Percentiles rank a stretch among this genome's conserved stretches.
These are phyloP conservation scores for Thaumetopoea pityocampa DNA, from an alignment of 1,140 invertebrate species.

Conservation along the genomic window DNA sequence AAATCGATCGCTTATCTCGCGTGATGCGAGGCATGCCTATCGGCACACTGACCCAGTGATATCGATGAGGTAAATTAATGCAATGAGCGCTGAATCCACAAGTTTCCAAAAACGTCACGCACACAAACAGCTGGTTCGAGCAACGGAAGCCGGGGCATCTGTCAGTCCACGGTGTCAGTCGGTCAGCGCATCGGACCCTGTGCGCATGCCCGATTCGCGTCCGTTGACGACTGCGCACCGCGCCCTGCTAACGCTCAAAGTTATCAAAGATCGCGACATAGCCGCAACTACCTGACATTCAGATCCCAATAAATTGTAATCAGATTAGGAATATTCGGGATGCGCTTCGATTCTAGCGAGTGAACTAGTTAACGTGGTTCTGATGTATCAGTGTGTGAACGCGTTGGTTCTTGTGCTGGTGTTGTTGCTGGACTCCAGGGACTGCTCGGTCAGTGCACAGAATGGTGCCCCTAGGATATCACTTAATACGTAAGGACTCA, in stretches of 20 bases:
- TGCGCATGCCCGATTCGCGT: constrained; percentile 44
- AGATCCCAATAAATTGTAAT: constrained; percentile 5
- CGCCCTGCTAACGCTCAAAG: constrained; percentile 9
- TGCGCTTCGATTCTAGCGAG: constrained; percentile 12
- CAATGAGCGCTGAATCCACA: constrained; percentile 35
- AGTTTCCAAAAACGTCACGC: constrained; percentile 25
- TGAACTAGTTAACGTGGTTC: constrained; percentile 34
- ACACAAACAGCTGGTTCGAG: constrained; percentile 20
- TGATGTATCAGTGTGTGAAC: constrained; percentile 61
- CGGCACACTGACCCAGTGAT: constrained; percentile 41
- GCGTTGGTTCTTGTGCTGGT: constrained; percentile 44
- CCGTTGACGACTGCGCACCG: constrained; percentile 37
- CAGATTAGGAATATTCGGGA: constrained; percentile 10
- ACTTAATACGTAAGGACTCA: constrained; percentile 56
- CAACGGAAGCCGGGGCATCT: constrained; percentile 8
- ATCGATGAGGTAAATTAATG: constrained; percentile 42
- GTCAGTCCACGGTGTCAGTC: constrained; percentile 21
- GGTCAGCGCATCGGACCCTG: constrained; percentile 27
- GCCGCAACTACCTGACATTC: not conserved
- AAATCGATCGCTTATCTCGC: not conserved
- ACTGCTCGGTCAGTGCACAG: constrained; percentile 55
- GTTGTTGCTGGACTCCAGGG: constrained; percentile 50
- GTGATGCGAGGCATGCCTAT: constrained; percentile 1
- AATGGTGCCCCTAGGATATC: constrained; percentile 54
- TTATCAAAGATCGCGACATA: constrained; percentile 31